A percentile compares a stretch with the other conserved stretches of the same genome.
phyloP scores from a whole-genome alignment of 2,888 invertebrate species.

The Caenorhabditis japonica region DNA sequence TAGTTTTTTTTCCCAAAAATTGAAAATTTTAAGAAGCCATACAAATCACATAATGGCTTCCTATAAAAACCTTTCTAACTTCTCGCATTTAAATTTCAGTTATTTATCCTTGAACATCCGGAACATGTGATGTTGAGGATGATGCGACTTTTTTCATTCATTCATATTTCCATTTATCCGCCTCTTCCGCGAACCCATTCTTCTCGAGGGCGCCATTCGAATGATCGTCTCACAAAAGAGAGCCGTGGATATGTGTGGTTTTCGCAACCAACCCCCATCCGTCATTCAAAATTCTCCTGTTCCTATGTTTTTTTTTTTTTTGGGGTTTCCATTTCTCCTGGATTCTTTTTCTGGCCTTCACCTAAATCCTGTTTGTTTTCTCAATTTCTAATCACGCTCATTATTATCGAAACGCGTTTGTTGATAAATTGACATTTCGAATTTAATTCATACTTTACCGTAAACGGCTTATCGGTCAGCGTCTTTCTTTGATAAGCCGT shows the following conservation, averaged over 20 bases:
- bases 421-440: too few species aligned
- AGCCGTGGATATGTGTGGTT: slow-evolving; percentile 42
- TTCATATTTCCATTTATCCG: slow-evolving; percentile 1
- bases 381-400: slow-evolving; percentile 20
- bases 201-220: slow-evolving; percentile 19
- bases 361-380: too few species aligned
- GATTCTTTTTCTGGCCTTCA: slow-evolving; percentile 12
- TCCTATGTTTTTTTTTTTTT: background rate
- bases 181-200: slow-evolving; percentile 1
- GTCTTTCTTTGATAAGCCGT: slow-evolving; percentile 19
- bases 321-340: background rate
- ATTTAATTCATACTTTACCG: slow-evolving; percentile 4
- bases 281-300: slow-evolving; percentile 2
- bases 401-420: slow-evolving; percentile 3
- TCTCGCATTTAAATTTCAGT: background rate
- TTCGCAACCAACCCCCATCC: slow-evolving; percentile 19
- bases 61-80: too few species aligned
- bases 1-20: too few species aligned
- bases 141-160: background rate
- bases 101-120: slow-evolving; percentile 4
- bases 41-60: too few species aligned
- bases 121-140: too few species aligned
- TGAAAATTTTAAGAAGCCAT: too few species aligned
- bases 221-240: slow-evolving; percentile 43
- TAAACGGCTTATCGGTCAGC: slow-evolving; percentile 18